Conservation (phyloP, 2,113 vertebrate species). For the Pluvianellus socialis region DNA sequence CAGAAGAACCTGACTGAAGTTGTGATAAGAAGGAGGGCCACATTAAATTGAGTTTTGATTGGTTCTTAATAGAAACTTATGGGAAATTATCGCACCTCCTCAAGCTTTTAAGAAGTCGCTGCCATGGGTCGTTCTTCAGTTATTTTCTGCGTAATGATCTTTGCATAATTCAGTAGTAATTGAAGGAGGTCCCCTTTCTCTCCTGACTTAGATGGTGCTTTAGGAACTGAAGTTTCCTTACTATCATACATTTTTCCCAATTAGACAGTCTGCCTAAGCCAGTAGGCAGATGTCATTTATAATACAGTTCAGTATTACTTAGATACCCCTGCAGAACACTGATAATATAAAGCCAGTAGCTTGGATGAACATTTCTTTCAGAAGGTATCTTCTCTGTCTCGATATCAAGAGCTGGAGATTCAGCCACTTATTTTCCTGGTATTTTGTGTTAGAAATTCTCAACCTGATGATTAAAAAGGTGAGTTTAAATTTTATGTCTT, state of each 20-base stretch:
- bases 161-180: neutral
- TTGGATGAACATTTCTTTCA: neutral
- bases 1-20: constrained; percentile 2
- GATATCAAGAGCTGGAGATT: neutral
- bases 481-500: neutral
- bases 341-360: neutral
- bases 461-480: neutral
- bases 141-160: neutral
- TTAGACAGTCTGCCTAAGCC: neutral
- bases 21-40: neutral
- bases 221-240: neutral
- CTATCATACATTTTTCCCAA: neutral
- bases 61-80: neutral
- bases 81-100: neutral
- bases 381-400: neutral
- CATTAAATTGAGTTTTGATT: neutral
- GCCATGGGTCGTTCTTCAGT: fast-evolving
- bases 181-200: neutral
- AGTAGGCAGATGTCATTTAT: neutral
- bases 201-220: neutral
- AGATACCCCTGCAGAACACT: neutral
- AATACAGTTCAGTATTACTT: neutral
- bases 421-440: neutral
- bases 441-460: neutral
- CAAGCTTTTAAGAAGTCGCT: neutral